Base-by-base conservation (phyloP, 1,140 invertebrate genomes). In the Sarcophaga peregrina region DNA sequence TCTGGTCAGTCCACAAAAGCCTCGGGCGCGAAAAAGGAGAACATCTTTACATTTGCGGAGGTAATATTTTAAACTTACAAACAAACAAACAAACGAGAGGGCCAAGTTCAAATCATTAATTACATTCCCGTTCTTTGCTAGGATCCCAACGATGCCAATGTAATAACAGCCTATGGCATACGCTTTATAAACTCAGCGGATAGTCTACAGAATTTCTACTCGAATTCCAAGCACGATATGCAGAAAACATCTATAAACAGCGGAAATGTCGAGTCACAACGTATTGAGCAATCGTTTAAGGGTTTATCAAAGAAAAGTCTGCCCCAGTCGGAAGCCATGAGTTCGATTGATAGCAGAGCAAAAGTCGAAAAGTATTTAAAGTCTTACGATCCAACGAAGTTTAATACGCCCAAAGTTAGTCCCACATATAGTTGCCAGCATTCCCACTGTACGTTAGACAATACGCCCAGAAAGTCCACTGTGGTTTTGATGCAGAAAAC, bases 151-250 rank as follows among this genome's bases (percentile, higher is more conserved):
- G 82, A 83, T 17, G 45, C 76, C 25, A 15, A 62, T 20, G 9
- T 17, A 20, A 83, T 83, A 62, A 50, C 45, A 17, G 78, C 82
- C 10, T 83, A 74, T 15, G 82, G 78, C 25, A 83, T 83, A 11
- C 82, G 82, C 72, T 83, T 83, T 46, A 80, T 83, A 75, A 75
- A 83, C 8, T 83, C 82, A 7, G 78, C 74, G 1, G 82, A 83
- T 7, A 83, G 82, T 45, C 48, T 83, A 52, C 74, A 83, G 37
- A 83, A 83, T 54, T 62, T 76, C 37, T n/a, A 80, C 46, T 15
- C 13, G n/a, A 47, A 76, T 37, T 37, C 25, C 25, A 37, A 37
- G 4, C 25, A 37, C 25, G 25, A 37, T 37, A 37, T 37, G 4
- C 25, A 37, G 25, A 37, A 37, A 37, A 37, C 25, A 4, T 37